Base-by-base conservation (phyloP, 2,888 invertebrate species). In the Ichneumoninae sp. region DNA sequence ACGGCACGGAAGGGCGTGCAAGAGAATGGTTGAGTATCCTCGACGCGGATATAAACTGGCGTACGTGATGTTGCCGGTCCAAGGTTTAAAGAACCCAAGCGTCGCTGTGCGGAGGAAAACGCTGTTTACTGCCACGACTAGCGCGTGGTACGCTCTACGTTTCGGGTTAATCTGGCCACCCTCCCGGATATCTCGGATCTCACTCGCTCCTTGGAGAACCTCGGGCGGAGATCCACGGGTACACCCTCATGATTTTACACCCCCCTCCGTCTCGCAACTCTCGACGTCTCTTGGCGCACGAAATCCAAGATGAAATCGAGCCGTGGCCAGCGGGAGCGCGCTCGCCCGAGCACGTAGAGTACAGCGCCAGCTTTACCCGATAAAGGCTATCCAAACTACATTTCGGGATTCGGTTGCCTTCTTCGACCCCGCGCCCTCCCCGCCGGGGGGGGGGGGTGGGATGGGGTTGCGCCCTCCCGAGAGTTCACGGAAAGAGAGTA, bases 311-410 rank as follows among this genome's bases (percentile, higher is more conserved):
- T 82, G 82, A 82, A 82, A 82, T 82, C 80, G 83, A 68, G 62
- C 74, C 68, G 57, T 77, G 78, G 78, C 79, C 52, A 52, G 72
- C 72, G 26, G 54, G 22, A 66, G 72, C 44, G 66, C 40, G 54
- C 13, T 54, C 65, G 68, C 65, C 54, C 36, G 57, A 74, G 80
- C 80, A 78, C 78, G 78, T 78, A 78, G 62, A 44, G 62, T 70
- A 70, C 62, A 70, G 70, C 44, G 71, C 60, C 68, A 66, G 83
- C 69, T 83, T 74, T 83, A n/a, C 33, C 74, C 83, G 83, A 83
- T 83, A 83, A 75, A 78, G 74, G 83, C 74, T 83, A 83, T 83
- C 83, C 80, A 79, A 83, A 83, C 83, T 83, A 52, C 79, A 83
- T 83, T 83, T 83, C 75, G 80, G 52, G 79, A 74, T 83, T 75